Evolutionary conservation across 2,888 invertebrate genomes (phyloP).

Genomic region (Conus canariensis): DNA sequence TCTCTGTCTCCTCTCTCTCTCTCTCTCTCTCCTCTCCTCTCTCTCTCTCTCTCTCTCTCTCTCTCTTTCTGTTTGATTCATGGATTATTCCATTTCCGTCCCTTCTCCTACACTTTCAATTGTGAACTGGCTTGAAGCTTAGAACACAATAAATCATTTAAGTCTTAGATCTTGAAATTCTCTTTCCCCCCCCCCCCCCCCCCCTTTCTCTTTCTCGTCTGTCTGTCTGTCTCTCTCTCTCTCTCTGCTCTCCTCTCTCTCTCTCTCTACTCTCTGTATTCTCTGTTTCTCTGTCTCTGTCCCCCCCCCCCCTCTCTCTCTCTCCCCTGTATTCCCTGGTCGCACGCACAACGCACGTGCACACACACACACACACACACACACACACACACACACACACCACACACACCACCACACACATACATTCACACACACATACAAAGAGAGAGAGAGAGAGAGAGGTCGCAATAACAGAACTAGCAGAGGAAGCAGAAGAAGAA

Average conservation of each 20-base stretch:
- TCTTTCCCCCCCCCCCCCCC: neutral
- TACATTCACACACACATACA: conserved; percentile 4
- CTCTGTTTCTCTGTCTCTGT: neutral
- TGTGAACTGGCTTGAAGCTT: too few species aligned
- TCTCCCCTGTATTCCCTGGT: neutral
- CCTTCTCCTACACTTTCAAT: neutral
- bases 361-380: conserved; percentile 25
- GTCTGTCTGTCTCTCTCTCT: neutral
- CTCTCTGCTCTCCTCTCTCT: neutral
- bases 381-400: conserved; percentile 16
- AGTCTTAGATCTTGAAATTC: too few species aligned
- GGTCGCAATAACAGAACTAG: too few species aligned
- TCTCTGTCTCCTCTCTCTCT: neutral
- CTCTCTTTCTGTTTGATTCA: neutral
- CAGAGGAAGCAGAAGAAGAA: too few species aligned
- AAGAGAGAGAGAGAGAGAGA: neutral
- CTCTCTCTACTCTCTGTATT: neutral
- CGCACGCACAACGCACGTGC: neutral
- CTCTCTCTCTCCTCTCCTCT: neutral
- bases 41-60: neutral
- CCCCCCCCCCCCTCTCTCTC: neutral
- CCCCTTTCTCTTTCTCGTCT: neutral
- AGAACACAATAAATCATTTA: too few species aligned
- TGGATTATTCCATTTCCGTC: neutral
- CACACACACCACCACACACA: conserved; percentile 10